Evolutionary conservation across 2,113 vertebrate genomes (phyloP), one percentile per base, ranked within the genome.

Genomic region (Danionella cerebrum): DNA sequence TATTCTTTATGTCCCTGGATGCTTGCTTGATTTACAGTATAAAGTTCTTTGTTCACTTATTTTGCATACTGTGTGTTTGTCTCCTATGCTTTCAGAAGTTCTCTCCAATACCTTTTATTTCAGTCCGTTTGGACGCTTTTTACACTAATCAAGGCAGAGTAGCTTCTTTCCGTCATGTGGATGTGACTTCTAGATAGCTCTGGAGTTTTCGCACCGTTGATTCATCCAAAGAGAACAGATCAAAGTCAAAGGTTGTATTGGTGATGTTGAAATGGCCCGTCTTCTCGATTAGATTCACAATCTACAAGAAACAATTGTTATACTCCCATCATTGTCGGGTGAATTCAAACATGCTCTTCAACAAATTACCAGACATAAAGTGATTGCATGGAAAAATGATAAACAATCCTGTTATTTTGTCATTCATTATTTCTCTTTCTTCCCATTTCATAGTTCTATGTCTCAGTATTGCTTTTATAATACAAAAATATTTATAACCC

Each of bases 181-280:
- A 93, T 42, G 93, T 95, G 0, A 94, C 90, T 75, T 97, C 94
- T 88, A 98, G 79, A 87, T 94, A 98, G 87, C 94, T 97, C 92
- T 98, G 96, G 89, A 98, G 91, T 89, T 98, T 97, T 65, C 95
- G 95, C 76, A 98, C 96, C 3, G 96, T 98, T 5, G 91, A 93
- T 83, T 97, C 94, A 38, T 98, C 96, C 92, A 98, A 63, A 76
- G 95, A 97, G 90, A 97, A 98, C 74, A 98, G 92, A 85, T 98
- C 94, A 77, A 98, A 98, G 89, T 98, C 95, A 73, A 98, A 98
- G 79, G 96, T 98, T 83, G 96, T 97, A 86, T 96, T 98, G 84
- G 96, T 98, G 76, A 98, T 92, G 0, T 98, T 97, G 81, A 98
- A 98, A 86, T 97, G 94, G 67, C 95, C 95, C 0, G 96, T 98